Conservation (phyloP, 1,140 invertebrate genomes). For the Drosophila persimilis region DNA sequence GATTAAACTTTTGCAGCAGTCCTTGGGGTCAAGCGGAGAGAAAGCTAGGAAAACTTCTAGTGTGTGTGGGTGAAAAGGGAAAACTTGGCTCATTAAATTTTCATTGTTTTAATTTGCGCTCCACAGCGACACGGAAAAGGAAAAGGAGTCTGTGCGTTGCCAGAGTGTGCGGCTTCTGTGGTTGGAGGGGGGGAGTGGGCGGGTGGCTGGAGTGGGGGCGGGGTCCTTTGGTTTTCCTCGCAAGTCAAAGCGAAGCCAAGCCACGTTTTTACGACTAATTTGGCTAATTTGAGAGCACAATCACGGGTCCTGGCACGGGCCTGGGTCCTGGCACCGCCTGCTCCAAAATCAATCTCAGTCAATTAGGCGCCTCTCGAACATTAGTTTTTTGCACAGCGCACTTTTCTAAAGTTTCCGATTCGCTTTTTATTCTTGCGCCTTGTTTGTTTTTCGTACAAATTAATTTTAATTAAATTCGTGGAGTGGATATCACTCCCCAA, state of each 20-base stretch:
- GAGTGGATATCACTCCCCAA: neutral
- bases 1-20: slow-evolving; percentile 31
- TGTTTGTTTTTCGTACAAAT: slow-evolving; percentile 12
- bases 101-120: slow-evolving; percentile 75
- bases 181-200: slow-evolving; percentile 1
- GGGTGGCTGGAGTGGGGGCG: slow-evolving; percentile 12
- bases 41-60: slow-evolving; percentile 26
- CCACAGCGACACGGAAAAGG: neutral
- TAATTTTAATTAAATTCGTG: slow-evolving; percentile 61
- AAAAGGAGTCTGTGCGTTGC: neutral
- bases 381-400: neutral
- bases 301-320: neutral
- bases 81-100: slow-evolving; percentile 75
- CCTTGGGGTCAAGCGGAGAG: slow-evolving; percentile 22
- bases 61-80: slow-evolving; percentile 3
- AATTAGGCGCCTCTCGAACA: slow-evolving; percentile 45
- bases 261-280: slow-evolving; percentile 67
- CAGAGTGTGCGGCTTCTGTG: slow-evolving; percentile 21
- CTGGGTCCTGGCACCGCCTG: neutral
- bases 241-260: slow-evolving; percentile 35
- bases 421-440: slow-evolving; percentile 11
- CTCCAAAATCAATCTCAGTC: slow-evolving; percentile 65
- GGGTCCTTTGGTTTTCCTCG: slow-evolving; percentile 19
- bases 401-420: slow-evolving; percentile 5
- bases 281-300: slow-evolving; percentile 64